Percentiles rank a stretch among this genome's conserved stretches.
These are phyloP conservation scores for Stenodera caucasica DNA, from an alignment of 2,888 invertebrate genomes.

Conservation along the genomic window DNA sequence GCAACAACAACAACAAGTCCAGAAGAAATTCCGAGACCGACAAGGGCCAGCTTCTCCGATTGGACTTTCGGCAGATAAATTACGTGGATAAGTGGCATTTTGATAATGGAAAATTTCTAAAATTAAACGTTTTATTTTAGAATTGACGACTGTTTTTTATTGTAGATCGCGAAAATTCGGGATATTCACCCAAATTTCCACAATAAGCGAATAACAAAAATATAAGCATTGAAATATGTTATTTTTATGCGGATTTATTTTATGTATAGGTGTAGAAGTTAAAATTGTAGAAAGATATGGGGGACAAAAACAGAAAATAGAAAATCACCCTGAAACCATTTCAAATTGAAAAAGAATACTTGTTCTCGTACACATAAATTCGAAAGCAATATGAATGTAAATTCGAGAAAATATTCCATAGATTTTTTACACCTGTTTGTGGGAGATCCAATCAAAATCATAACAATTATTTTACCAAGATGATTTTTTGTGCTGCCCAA, in stretches of 20 bases:
- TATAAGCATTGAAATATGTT: background rate
- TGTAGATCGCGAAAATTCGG: too few relatives aligned
- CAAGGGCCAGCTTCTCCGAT: constrained; percentile 51
- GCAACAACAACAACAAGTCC: constrained; percentile 38
- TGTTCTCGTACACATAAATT: background rate
- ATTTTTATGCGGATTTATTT: background rate
- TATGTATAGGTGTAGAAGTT: background rate
- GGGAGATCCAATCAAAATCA: too few relatives aligned
- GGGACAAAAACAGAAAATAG: background rate
- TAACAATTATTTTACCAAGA: too few relatives aligned
- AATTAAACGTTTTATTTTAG: too few relatives aligned
- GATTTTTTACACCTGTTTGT: too few relatives aligned
- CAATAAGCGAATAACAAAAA: too few relatives aligned
- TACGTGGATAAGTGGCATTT: background rate
- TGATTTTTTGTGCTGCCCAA: too few relatives aligned
- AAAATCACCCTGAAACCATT: constrained; percentile 22
- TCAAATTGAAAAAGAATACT: constrained; percentile 29
- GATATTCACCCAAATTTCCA: too few relatives aligned
- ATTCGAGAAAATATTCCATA: background rate
- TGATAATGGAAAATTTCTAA: background rate
- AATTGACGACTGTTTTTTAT: too few relatives aligned
- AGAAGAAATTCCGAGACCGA: constrained; percentile 37
- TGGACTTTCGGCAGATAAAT: constrained; percentile 35
- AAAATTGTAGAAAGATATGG: background rate
- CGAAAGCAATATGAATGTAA: constrained; percentile 7